Percentiles rank a stretch among this genome's conserved stretches.
These are phyloP conservation scores for Corythornis leucogaster DNA, from an alignment of 2,797 vertebrate genomes.

Conservation along the genomic window DNA sequence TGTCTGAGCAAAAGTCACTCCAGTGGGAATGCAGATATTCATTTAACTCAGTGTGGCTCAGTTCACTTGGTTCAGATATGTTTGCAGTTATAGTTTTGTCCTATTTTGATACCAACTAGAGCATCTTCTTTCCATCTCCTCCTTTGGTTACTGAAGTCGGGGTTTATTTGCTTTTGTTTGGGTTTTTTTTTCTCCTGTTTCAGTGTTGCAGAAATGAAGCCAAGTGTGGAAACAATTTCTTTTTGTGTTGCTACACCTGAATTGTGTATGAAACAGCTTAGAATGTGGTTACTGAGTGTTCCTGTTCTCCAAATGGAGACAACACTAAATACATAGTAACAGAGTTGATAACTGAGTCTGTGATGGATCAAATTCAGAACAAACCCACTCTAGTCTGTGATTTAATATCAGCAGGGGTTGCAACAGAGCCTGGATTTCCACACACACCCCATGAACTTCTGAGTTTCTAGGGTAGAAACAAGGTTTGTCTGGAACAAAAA, in stretches of 20 bases:
- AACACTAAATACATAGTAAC: not conserved
- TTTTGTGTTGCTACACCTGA: not conserved
- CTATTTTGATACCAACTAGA: not conserved
- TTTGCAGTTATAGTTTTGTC: slow-evolving; percentile 14
- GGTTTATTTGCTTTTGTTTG: too few relatives aligned
- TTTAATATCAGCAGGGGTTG: not conserved
- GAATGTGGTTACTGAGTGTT: not conserved
- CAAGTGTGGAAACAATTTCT: not conserved
- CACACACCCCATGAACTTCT: not conserved
- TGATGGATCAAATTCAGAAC: not conserved
- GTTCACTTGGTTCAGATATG: not conserved
- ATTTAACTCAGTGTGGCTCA: not conserved
- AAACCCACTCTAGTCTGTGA: not conserved
- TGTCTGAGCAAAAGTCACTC: not conserved
- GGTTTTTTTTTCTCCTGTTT: not conserved
- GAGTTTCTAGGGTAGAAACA: not conserved
- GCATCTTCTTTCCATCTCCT: not conserved
- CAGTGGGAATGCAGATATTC: not conserved
- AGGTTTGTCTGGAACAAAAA: not conserved
- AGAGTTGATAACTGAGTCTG: not conserved
- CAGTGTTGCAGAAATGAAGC: not conserved
- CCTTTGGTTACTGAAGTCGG: not conserved
- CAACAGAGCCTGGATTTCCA: not conserved
- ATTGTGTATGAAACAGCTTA: not conserved
- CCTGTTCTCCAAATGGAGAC: not conserved